A percentile compares a stretch with the other conserved stretches of the same genome.
Conservation (phyloP, 2,888 invertebrate genomes). For the Theodoxus fluviatilis region DNA sequence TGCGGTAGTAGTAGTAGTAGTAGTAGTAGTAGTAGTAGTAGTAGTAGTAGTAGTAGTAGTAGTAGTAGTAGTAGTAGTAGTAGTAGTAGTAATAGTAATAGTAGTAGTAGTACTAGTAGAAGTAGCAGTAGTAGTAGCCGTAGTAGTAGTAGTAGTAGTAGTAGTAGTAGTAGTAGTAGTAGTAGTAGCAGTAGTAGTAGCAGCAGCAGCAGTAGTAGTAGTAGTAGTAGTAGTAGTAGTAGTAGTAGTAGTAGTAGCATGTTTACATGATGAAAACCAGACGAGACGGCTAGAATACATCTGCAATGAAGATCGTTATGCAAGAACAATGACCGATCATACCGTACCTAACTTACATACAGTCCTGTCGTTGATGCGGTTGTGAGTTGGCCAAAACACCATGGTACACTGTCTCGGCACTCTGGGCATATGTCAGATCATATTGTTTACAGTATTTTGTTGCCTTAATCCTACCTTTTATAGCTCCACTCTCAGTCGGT, state of each 20-base stretch:
- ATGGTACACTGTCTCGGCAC: too few relatives aligned
- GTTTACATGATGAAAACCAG: too few relatives aligned
- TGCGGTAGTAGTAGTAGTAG: not conserved
- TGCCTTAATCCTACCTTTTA: too few relatives aligned
- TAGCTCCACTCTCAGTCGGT: too few relatives aligned
- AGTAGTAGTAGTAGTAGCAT: conserved; percentile 2
- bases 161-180: not conserved
- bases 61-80: not conserved
- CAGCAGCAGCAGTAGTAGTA: not conserved
- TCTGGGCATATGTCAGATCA: too few relatives aligned
- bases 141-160: not conserved
- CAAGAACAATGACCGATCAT: too few relatives aligned
- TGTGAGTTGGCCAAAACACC: too few relatives aligned
- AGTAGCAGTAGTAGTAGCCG: not conserved
- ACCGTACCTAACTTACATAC: too few relatives aligned
- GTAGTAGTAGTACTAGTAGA: not conserved
- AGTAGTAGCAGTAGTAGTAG: not conserved
- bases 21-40: conserved; percentile 2
- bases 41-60: conserved; percentile 2
- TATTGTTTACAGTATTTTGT: too few relatives aligned
- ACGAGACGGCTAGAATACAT: too few relatives aligned
- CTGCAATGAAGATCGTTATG: too few relatives aligned
- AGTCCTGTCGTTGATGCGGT: too few relatives aligned
- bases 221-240: not conserved
- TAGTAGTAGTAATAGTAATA: not conserved